Percentiles rank a stretch among this genome's conserved stretches.
These are phyloP conservation scores for Oscheius onirici DNA, from an alignment of 2,888 invertebrate species.

Conservation along the genomic window DNA sequence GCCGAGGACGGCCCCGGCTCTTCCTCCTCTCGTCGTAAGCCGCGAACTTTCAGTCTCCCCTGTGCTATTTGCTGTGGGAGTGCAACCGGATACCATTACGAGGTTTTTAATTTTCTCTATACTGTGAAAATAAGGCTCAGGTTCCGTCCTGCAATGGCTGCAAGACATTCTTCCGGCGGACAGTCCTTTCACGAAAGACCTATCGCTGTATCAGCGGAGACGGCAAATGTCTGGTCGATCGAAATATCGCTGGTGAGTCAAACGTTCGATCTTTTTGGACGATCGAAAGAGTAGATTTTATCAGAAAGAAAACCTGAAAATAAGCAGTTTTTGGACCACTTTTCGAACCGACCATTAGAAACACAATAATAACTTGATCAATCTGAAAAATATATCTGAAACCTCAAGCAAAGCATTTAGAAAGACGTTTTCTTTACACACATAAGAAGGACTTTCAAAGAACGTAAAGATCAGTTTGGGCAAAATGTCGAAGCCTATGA, in stretches of 20 bases:
- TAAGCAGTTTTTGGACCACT: too few species aligned
- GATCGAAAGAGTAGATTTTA: too few species aligned
- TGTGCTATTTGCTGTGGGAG: slow-evolving; percentile 48
- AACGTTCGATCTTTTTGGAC: not conserved
- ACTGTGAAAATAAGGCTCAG: not conserved
- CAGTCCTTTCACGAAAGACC: slow-evolving; percentile 24
- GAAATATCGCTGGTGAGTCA: not conserved
- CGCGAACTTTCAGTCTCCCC: slow-evolving; percentile 42
- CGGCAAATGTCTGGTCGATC: slow-evolving; percentile 5
- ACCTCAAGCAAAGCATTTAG: too few species aligned
- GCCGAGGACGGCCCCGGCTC: not conserved
- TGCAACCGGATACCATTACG: slow-evolving; percentile 58
- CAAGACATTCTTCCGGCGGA: slow-evolving; percentile 51
- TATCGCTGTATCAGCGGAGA: slow-evolving; percentile 12
- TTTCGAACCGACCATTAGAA: too few species aligned
- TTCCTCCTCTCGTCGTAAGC: slow-evolving; percentile 16
- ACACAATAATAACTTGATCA: too few species aligned
- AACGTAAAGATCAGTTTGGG: too few species aligned
- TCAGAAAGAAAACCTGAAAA: too few species aligned
- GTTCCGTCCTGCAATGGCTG: slow-evolving; percentile 56
- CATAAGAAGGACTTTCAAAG: too few species aligned
- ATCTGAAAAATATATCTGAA: too few species aligned
- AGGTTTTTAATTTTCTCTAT: slow-evolving; percentile 37
- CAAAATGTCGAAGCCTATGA: too few species aligned
- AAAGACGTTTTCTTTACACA: too few species aligned